Conservation (phyloP, 2,888 invertebrate species). For the Endotricha flammealis region DNA sequence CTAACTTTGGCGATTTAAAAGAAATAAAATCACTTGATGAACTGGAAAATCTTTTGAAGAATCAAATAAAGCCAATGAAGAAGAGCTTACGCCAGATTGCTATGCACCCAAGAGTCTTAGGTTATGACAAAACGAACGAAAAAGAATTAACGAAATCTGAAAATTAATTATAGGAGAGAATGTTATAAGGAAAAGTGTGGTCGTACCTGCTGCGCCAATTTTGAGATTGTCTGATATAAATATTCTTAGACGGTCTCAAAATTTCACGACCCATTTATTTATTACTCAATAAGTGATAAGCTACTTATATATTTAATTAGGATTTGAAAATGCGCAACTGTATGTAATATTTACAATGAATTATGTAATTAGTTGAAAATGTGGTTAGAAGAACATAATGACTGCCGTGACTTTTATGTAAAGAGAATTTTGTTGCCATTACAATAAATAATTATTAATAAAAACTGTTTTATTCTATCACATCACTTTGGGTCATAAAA, state of each 20-base stretch:
- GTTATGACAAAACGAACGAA: constrained; percentile 34
- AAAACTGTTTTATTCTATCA: background rate
- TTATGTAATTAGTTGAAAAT: constrained; percentile 11
- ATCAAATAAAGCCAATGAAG: constrained; percentile 56
- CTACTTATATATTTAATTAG: constrained; percentile 9
- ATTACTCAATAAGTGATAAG: constrained; percentile 18
- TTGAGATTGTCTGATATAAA: constrained; percentile 65
- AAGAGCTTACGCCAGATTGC: constrained; percentile 53
- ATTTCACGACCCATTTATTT: constrained; percentile 41
- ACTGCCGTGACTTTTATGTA: constrained; percentile 4
- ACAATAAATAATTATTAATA: constrained; percentile 14
- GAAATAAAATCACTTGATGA: constrained; percentile 58
- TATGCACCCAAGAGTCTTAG: constrained; percentile 48
- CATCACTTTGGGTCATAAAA: background rate
- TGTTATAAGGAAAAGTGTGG: constrained; percentile 12
- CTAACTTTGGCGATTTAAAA: constrained; percentile 52
- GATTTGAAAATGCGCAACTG: constrained; percentile 27
- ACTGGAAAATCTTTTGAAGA: constrained; percentile 56
- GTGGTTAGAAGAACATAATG: background rate
- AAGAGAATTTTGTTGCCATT: constrained; percentile 20
- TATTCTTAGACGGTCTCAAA: constrained; percentile 70
- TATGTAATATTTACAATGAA: constrained; percentile 50
- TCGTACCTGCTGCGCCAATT: constrained; percentile 32
- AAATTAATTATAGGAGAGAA: constrained; percentile 18
- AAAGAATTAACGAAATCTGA: constrained; percentile 23